Conservation (phyloP, 2,113 vertebrate species). For the Tyto alba region DNA sequence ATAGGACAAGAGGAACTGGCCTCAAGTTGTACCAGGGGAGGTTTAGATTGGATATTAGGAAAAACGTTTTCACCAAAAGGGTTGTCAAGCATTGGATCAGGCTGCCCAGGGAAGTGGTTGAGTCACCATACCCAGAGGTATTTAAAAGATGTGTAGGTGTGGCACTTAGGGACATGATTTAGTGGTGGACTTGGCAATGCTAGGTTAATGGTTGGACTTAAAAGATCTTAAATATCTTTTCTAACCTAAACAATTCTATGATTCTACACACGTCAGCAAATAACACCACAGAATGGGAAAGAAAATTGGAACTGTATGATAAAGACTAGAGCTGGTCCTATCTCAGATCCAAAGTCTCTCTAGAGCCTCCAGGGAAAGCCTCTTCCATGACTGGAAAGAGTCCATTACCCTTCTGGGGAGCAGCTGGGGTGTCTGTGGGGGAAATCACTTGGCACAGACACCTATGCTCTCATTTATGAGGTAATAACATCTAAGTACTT, state of each 20-base stretch:
- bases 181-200: neutral
- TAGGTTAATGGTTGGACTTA: neutral
- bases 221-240: neutral
- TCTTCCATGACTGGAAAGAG: neutral
- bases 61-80: neutral
- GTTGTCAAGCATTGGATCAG: neutral
- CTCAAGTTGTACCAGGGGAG: too few relatives aligned
- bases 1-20: too few relatives aligned
- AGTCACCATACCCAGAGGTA: neutral
- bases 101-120: neutral
- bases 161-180: neutral
- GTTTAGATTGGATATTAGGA: neutral
- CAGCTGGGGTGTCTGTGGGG: neutral
- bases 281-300: neutral
- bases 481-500: neutral
- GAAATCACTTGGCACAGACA: neutral
- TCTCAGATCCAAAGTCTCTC: neutral
- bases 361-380: neutral
- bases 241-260: neutral
- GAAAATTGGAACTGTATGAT: neutral
- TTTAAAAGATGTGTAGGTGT: neutral
- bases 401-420: neutral
- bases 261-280: neutral
- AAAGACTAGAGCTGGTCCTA: neutral
- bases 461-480: neutral